These are phyloP conservation scores for Hydrotaea diabolus DNA, from an alignment of 2,888 invertebrate genomes.

Conservation along the genomic window DNA sequence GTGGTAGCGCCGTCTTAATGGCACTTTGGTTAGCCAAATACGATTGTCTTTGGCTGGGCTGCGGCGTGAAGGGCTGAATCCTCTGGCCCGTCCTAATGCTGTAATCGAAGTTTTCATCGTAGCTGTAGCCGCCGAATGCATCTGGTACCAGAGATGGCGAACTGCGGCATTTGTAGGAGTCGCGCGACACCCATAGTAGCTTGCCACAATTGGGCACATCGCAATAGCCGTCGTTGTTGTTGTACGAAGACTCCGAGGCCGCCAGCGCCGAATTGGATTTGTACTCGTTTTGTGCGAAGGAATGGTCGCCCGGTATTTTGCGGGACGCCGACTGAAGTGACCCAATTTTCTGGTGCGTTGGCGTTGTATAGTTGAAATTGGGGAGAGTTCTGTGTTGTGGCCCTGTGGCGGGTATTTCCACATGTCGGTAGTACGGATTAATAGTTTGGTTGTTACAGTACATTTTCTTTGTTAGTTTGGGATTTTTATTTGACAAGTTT, in stretches of 20 bases:
- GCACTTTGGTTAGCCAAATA: slow-evolving; percentile 79
- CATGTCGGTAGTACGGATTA: neutral
- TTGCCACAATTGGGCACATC: slow-evolving; percentile 79
- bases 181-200: slow-evolving; percentile 78
- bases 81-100: slow-evolving; percentile 64
- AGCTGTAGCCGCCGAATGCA: slow-evolving; percentile 53
- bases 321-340: slow-evolving; percentile 6
- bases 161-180: slow-evolving; percentile 66
- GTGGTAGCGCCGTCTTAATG: slow-evolving; percentile 83
- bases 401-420: slow-evolving; percentile 8
- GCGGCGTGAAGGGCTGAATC: slow-evolving; percentile 77
- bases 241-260: neutral
- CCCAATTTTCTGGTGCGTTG: slow-evolving; percentile 18
- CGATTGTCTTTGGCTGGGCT: slow-evolving; percentile 75
- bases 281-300: slow-evolving; percentile 30
- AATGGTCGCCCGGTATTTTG: slow-evolving; percentile 38
- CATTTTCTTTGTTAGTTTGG: slow-evolving; percentile 5
- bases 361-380: slow-evolving; percentile 15
- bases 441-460: neutral
- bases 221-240: slow-evolving; percentile 69
- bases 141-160: slow-evolving; percentile 57
- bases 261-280: neutral
- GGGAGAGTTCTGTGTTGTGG: neutral
- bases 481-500: neutral
- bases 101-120: slow-evolving; percentile 50